These are phyloP conservation scores for Lycodopsis pacificus DNA, from an alignment of 2,797 vertebrate species.

Conservation along the genomic window DNA sequence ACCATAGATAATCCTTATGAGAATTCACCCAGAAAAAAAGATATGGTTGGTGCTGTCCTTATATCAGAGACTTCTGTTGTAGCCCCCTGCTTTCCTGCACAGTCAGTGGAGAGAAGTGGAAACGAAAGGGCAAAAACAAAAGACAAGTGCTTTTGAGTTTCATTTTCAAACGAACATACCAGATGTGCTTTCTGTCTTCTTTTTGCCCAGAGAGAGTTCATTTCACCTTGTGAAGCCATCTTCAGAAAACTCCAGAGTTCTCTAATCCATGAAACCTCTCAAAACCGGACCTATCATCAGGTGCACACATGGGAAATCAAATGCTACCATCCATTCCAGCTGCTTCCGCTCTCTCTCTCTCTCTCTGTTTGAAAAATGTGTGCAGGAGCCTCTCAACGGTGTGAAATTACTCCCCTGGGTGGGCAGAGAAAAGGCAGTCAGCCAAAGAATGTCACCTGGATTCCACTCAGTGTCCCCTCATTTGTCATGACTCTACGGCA, in stretches of 20 bases:
- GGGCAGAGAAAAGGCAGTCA: constrained; percentile 78
- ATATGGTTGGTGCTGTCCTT: constrained; percentile 29
- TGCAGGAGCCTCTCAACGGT: constrained; percentile 65
- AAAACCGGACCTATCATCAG: constrained; percentile 70
- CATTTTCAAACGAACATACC: constrained; percentile 49
- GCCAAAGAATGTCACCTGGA: constrained; percentile 75
- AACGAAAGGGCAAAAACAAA: constrained; percentile 51
- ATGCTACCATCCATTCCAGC: constrained; percentile 66
- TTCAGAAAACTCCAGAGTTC: constrained; percentile 55
- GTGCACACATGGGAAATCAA: constrained; percentile 77
- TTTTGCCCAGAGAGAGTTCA: constrained; percentile 37
- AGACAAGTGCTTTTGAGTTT: constrained; percentile 43
- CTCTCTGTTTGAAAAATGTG: constrained; percentile 71
- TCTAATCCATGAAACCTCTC: constrained; percentile 63
- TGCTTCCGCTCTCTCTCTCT: constrained; percentile 67
- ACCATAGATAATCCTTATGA: constrained; percentile 66
- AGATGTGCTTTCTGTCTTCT: constrained; percentile 45
- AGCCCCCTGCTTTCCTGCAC: constrained; percentile 31
- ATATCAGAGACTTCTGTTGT: constrained; percentile 33
- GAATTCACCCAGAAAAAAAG: constrained; percentile 61
- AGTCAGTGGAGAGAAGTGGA: constrained; percentile 18
- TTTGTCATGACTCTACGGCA: constrained; percentile 70
- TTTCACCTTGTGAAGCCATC: constrained; percentile 53
- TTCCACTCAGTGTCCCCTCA: constrained; percentile 67
- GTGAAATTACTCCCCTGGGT: constrained; percentile 79